Conservation (phyloP, 2,113 vertebrate species). For the Tonatia bakeri region DNA sequence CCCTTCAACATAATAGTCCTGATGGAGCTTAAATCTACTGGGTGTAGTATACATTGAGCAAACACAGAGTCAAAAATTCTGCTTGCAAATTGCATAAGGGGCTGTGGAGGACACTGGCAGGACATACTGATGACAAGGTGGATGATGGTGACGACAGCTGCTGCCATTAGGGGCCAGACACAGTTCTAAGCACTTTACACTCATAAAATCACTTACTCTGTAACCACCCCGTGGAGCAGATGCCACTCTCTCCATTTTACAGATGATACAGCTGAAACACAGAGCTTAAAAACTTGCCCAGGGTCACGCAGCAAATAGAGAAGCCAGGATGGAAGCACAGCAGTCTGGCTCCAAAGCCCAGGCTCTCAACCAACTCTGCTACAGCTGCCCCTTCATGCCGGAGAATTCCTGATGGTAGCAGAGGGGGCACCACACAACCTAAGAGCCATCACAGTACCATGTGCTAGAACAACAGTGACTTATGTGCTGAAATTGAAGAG, state of each 20-base stretch:
- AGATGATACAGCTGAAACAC: background rate
- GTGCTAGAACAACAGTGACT: background rate
- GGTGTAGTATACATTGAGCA: background rate
- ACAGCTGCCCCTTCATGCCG: background rate
- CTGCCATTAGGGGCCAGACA: background rate
- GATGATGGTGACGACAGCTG: background rate
- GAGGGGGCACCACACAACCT: too few relatives aligned
- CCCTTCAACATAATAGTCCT: background rate
- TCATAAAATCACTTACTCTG: background rate
- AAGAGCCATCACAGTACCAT: background rate
- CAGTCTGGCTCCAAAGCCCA: background rate
- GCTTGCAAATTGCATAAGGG: background rate
- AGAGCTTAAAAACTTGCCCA: background rate
- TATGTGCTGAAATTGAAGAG: fast-evolving
- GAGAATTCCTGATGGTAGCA: background rate
- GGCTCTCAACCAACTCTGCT: background rate
- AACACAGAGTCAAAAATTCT: background rate
- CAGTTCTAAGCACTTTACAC: background rate
- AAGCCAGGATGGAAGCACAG: background rate
- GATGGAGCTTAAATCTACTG: background rate
- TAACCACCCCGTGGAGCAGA: background rate
- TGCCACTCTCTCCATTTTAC: background rate
- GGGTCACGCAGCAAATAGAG: background rate
- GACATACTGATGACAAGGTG: background rate
- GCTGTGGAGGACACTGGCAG: background rate